These are phyloP conservation scores for Arge pagana DNA, from an alignment of 2,888 invertebrate genomes.

Conservation along the genomic window DNA sequence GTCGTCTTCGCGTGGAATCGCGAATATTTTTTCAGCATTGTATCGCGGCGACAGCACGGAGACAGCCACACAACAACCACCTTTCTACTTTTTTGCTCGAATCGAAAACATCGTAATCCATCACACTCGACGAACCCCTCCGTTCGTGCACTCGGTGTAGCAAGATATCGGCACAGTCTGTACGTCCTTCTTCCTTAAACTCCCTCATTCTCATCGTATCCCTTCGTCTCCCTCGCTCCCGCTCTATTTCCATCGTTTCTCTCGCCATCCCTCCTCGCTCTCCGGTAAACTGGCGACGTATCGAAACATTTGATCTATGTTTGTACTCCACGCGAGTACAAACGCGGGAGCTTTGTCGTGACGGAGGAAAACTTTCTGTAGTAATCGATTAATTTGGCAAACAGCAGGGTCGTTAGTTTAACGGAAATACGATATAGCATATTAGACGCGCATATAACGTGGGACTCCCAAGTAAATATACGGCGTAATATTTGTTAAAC, in stretches of 20 bases:
- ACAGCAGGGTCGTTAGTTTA: constrained; percentile 17
- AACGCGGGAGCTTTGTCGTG: constrained; percentile 8
- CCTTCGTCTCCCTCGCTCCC: constrained; percentile 8
- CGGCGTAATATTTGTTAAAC: no score
- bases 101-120: constrained; percentile 23
- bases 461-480: not conserved
- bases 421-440: constrained; percentile 17
- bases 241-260: no score
- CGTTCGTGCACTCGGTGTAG: not conserved
- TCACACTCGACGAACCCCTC: constrained; percentile 20
- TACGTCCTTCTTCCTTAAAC: not conserved
- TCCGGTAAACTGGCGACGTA: no score
- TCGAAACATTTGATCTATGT: constrained; percentile 18
- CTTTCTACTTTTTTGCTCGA: constrained; percentile 17
- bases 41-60: constrained; percentile 12
- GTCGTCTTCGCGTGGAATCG: constrained; percentile 14
- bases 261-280: no score
- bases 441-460: not conserved
- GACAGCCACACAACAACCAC: constrained; percentile 8
- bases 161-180: not conserved
- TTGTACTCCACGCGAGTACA: not conserved
- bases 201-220: not conserved
- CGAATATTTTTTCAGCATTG: constrained; percentile 17
- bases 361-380: not conserved
- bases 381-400: constrained; percentile 18